phyloP scores from a whole-genome alignment of 2,113 vertebrate genomes.

The Bujurquina vittata region DNA sequence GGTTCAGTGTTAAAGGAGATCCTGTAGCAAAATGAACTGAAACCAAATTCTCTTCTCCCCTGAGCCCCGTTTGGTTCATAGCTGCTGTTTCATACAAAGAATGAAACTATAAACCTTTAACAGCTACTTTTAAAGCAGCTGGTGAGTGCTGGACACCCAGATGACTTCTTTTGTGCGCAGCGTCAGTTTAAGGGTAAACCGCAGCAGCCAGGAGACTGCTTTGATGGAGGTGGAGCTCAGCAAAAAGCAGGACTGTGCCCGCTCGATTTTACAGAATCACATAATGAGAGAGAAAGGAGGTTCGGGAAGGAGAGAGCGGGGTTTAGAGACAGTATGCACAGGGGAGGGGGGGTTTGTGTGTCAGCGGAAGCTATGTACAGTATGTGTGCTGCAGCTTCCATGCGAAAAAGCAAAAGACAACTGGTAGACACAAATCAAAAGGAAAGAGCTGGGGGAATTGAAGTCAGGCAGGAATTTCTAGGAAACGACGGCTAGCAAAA shows the following conservation, averaged over 20 bases:
- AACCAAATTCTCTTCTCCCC: not conserved
- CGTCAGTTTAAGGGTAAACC: constrained; percentile 8
- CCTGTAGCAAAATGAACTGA: not conserved
- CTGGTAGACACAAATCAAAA: constrained; percentile 48
- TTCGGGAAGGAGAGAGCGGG: not conserved
- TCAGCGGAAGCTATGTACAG: constrained; percentile 17
- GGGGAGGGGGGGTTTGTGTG: too few relatives aligned
- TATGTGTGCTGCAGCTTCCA: constrained; percentile 19
- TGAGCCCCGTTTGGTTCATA: not conserved
- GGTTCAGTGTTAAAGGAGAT: not conserved
- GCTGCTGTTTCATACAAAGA: not conserved
- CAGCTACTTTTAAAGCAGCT: not conserved
- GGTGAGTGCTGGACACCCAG: constrained; percentile 2
- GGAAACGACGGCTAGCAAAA: constrained; percentile 52
- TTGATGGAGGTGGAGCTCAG: constrained; percentile 50
- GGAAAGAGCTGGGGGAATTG: constrained; percentile 16
- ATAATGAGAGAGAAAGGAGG: constrained; percentile 25
- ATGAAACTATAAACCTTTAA: constrained; percentile 7
- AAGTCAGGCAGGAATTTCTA: constrained; percentile 51
- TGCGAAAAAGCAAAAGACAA: constrained; percentile 34
- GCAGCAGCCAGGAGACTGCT: constrained; percentile 37
- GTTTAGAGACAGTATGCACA: constrained; percentile 30
- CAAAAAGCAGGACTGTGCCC: not conserved
- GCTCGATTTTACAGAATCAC: constrained; percentile 41
- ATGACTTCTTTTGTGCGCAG: constrained; percentile 6